Evolutionary conservation across 2,113 vertebrate species (phyloP).

Genomic region (Piaya cayana): DNA sequence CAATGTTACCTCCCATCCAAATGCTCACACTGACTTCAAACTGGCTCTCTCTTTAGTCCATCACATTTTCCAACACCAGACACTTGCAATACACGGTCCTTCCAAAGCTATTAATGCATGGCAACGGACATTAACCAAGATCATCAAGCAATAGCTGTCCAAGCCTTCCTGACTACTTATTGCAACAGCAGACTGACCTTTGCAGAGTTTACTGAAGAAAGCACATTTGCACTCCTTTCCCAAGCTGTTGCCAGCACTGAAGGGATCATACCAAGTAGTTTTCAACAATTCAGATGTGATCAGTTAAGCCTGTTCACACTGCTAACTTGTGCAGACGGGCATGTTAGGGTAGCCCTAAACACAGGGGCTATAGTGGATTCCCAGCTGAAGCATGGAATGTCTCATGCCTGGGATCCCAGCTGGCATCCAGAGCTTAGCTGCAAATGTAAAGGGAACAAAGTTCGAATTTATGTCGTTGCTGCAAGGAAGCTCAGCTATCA

Average conservation of each 20-base stretch:
- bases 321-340: background rate
- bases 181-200: background rate
- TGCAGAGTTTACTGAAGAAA: background rate
- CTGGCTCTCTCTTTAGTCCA: background rate
- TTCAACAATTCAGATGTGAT: background rate
- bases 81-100: background rate
- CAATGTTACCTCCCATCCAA: background rate
- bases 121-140: accelerated
- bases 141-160: background rate
- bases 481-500: background rate
- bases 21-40: background rate
- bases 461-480: accelerated
- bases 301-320: background rate
- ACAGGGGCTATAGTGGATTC: accelerated
- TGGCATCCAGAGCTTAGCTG: background rate
- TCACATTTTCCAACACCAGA: background rate
- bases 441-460: accelerated
- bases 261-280: accelerated
- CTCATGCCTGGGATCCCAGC: background rate
- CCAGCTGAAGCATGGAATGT: background rate
- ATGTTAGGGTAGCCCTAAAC: background rate
- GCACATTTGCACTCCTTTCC: background rate
- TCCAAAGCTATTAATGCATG: background rate
- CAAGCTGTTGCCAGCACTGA: background rate
- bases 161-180: background rate